A percentile compares a stretch with the other conserved stretches of the same genome.
Conservation (phyloP, 2,797 vertebrate species). For the Microctenopoma steveboyesi region DNA sequence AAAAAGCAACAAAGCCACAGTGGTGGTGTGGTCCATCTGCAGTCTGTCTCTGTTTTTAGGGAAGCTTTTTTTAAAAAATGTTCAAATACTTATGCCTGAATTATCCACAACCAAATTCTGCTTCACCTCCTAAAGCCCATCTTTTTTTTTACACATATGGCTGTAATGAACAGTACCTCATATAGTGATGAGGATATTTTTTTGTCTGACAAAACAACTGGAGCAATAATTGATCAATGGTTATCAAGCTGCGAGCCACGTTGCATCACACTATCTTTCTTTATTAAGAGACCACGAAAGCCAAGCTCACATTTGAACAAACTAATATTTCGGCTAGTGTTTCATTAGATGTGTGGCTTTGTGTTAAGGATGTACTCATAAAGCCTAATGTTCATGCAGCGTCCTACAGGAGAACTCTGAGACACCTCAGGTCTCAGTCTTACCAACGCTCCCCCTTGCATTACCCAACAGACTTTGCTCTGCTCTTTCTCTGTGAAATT, state of each 20-base stretch:
- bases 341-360: background rate
- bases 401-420: background rate
- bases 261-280: too few relatives aligned
- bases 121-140: constrained; percentile 7
- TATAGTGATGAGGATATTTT: background rate
- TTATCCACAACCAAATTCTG: background rate
- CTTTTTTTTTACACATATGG: too few relatives aligned
- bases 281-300: background rate
- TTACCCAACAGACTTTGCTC: constrained; percentile 48
- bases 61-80: background rate
- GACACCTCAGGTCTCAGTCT: constrained; percentile 19
- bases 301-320: background rate
- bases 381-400: background rate
- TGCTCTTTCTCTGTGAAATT: constrained; percentile 33
- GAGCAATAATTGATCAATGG: background rate
- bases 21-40: constrained; percentile 1
- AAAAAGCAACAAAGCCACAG: too few relatives aligned
- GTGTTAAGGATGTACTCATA: background rate
- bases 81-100: constrained; percentile 3
- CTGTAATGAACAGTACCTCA: background rate
- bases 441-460: constrained; percentile 54
- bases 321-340: background rate
- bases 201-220: background rate
- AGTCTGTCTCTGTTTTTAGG: background rate
- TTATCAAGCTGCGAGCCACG: too few relatives aligned